Percentiles rank a stretch among this genome's conserved stretches.
These are phyloP conservation scores for Fundulus diaphanus DNA, from an alignment of 2,797 vertebrate genomes.

Conservation along the genomic window DNA sequence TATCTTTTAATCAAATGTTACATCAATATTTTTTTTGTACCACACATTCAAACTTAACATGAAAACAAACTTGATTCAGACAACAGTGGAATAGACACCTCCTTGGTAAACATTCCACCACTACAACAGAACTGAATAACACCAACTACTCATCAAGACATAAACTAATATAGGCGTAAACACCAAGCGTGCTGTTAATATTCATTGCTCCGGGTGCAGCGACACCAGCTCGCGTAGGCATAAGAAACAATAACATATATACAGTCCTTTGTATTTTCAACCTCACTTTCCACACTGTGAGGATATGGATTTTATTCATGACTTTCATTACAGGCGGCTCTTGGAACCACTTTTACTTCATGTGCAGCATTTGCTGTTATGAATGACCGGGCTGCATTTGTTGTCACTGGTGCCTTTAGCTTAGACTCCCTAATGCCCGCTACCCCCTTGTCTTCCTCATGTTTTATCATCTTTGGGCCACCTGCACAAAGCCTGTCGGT, in stretches of 20 bases:
- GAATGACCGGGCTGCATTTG: conserved; percentile 42
- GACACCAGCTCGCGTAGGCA: background rate
- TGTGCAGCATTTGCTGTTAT: conserved; percentile 41
- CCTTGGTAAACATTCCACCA: background rate
- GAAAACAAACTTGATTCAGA: background rate
- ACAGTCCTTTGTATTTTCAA: conserved; percentile 28
- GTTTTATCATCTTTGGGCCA: conserved; percentile 46
- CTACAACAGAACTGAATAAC: background rate
- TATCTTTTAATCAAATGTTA: too few relatives aligned
- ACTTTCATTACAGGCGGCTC: conserved; percentile 61
- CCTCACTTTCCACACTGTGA: conserved; percentile 4
- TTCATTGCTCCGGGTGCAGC: background rate
- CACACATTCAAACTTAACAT: background rate
- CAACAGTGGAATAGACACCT: background rate
- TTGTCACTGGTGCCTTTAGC: conserved; percentile 43
- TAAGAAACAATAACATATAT: conserved; percentile 3
- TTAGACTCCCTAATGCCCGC: conserved; percentile 18
- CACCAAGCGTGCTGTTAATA: conserved; percentile 15
- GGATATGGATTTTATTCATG: conserved; percentile 62
- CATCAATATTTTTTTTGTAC: background rate
- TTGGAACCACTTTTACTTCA: conserved; percentile 36
- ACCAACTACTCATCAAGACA: background rate
- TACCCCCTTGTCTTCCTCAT: background rate
- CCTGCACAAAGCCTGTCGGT: conserved; percentile 49
- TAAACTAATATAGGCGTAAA: background rate